A percentile compares a stretch with the other conserved stretches of the same genome.
Conservation (phyloP, 2,797 vertebrate genomes). For the Podarcis lilfordi region DNA sequence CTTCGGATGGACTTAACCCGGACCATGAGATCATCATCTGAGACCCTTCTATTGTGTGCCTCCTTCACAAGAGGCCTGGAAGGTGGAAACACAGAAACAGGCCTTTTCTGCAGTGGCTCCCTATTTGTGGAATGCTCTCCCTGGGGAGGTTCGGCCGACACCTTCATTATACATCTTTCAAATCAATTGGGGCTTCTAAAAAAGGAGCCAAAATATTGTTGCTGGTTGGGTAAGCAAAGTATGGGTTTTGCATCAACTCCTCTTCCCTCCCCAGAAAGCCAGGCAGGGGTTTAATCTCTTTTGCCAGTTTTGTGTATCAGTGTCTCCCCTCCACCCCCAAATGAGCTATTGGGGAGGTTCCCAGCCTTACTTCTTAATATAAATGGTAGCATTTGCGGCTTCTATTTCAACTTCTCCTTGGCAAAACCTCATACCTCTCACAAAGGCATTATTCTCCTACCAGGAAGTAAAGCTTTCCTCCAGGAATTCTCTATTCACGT, state of each 20-base stretch:
- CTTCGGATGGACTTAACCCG: no score
- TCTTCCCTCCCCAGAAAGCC: no score
- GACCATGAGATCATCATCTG: no score
- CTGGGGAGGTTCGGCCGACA: no score
- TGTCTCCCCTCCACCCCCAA: neutral
- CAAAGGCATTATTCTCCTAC: neutral
- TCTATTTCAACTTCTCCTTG: neutral
- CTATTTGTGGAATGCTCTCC: no score
- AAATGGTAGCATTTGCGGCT: neutral
- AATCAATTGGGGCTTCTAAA: no score
- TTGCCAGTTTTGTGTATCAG: neutral
- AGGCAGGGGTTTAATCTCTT: neutral
- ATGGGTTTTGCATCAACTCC: neutral
- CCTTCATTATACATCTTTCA: no score
- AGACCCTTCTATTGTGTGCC: no score
- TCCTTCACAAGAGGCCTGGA: no score
- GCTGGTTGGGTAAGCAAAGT: neutral
- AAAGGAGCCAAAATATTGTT: neutral
- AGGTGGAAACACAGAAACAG: no score
- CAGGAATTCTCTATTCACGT: neutral
- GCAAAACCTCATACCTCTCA: neutral
- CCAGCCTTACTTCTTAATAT: neutral
- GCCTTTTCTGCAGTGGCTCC: no score
- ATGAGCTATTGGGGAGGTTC: neutral
- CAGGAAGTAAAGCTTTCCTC: neutral